Percentiles rank a stretch among this genome's conserved stretches.
Conservation (phyloP, 2,888 invertebrate species). For the Nesidiocoris tenuis region DNA sequence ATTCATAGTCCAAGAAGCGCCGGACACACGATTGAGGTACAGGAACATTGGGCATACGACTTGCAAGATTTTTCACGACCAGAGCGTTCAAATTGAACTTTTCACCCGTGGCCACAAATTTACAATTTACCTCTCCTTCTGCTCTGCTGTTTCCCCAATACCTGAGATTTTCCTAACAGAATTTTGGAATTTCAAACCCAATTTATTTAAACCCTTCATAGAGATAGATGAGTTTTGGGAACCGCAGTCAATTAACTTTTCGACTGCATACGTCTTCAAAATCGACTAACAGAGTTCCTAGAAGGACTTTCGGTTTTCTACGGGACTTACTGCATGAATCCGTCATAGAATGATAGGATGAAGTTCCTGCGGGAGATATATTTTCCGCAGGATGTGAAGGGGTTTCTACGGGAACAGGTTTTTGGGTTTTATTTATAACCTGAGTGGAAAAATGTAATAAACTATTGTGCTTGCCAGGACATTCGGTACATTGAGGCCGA, state of each 20-base stretch:
- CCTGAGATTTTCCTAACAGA: neutral
- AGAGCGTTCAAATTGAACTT: neutral
- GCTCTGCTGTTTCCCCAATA: neutral
- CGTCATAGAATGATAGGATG: neutral
- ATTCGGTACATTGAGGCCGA: neutral
- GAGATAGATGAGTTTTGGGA: slow-evolving; percentile 26
- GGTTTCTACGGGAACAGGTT: too few relatives aligned
- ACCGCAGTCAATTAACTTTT: slow-evolving; percentile 13
- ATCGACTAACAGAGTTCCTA: slow-evolving; percentile 3
- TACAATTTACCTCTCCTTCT: too few relatives aligned
- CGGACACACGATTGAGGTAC: neutral
- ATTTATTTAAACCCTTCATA: neutral
- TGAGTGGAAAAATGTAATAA: neutral
- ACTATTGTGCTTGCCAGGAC: neutral
- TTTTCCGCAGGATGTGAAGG: too few relatives aligned
- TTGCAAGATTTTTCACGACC: slow-evolving; percentile 4
- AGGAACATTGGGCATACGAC: neutral
- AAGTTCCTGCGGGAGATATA: neutral
- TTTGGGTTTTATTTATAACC: too few relatives aligned
- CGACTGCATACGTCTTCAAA: neutral
- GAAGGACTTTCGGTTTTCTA: neutral
- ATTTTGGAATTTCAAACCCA: neutral
- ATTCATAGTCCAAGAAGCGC: neutral
- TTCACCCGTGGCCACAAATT: neutral
- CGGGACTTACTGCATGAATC: neutral